Evolutionary conservation across 1,140 invertebrate species (phyloP).

Genomic region (Scaptomyza pallida): DNA sequence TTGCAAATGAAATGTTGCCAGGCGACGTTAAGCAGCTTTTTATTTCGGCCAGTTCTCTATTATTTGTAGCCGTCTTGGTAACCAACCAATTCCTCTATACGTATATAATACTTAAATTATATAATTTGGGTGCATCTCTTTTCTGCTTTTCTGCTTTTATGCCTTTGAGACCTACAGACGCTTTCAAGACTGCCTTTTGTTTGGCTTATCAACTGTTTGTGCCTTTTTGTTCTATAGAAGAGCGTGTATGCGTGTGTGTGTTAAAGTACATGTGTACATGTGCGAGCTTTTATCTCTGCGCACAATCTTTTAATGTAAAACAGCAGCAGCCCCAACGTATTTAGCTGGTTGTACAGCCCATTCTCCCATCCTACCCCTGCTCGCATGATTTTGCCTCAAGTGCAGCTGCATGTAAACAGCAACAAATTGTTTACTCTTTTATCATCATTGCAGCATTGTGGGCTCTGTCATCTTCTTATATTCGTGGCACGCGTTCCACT

Average conservation of each 20-base stretch:
- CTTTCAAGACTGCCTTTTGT: conserved; percentile 17
- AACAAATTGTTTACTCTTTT: conserved; percentile 34
- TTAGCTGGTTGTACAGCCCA: conserved; percentile 33
- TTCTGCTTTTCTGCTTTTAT: too few species aligned
- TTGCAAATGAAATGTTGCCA: conserved; percentile 1
- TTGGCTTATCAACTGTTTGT: conserved; percentile 65
- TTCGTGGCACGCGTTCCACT: conserved; percentile 43
- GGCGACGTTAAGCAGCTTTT: conserved; percentile 33
- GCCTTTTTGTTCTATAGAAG: conserved; percentile 43
- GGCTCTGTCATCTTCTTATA: neutral
- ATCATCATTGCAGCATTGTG: conserved; percentile 6
- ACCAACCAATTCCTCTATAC: conserved; percentile 7
- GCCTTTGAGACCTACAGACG: conserved; percentile 18
- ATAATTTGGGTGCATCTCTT: conserved; percentile 16
- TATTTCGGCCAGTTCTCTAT: conserved; percentile 28
- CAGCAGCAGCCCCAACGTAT: conserved; percentile 33
- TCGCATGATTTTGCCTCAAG: conserved; percentile 51
- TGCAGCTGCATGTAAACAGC: conserved; percentile 34
- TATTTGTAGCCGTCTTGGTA: conserved; percentile 25
- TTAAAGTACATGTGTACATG: neutral
- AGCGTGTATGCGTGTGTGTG: conserved; percentile 20
- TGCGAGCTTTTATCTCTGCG: conserved; percentile 45
- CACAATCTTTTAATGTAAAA: conserved; percentile 57
- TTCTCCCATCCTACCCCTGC: conserved; percentile 17
- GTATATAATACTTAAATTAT: conserved; percentile 24